Evolutionary conservation across 2,113 vertebrate species (phyloP), one percentile per base, ranked within the genome.

Genomic region (Columba janthina): DNA sequence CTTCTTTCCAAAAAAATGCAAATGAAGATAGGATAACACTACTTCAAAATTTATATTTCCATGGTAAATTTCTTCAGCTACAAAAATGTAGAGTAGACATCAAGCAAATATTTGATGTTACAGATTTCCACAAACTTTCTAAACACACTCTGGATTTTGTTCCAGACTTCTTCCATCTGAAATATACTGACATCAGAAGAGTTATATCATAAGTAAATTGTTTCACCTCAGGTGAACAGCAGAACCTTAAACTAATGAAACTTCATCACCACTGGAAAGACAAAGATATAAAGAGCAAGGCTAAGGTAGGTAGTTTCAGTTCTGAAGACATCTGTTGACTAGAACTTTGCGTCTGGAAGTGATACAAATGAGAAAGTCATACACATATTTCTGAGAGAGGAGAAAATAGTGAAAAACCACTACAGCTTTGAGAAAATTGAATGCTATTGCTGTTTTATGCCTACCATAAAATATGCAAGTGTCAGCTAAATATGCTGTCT

Each of bases 241-340:
- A 91, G 64, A 96, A 80, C 20, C 28, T 93, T 72, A 73, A 91
- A 62, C 81, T 83, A 80, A 77, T 83, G 91, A 76, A 95, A 85
- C 31, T 54, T 88, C 56, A 80, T 73, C 69, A 60, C 18, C 38
- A 31, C 34, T 71, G 32, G 54, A 90, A 95, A 46, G 64, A 80
- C 62, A 75, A 87, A 90, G 54, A 62, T 19, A 40, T 5, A 89
- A 50, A 36, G 87, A 85, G 20, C 36, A 89, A 93, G 42, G 26
- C 22, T 50, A 66, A 31, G 10, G 17, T 57, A 82, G 44, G 26
- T 31, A 64, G 15, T 36, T 24, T 61, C 81, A 61, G 61, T 93
- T 82, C 3, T 4, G 40, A 84, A 65, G 48, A 50, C 1, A 62
- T 31, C 21, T 58, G 4, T 70, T 72, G 53, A 38, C 54, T 61